Conservation (phyloP, 2,113 vertebrate species). For the Chelonoidis abingdonii region DNA sequence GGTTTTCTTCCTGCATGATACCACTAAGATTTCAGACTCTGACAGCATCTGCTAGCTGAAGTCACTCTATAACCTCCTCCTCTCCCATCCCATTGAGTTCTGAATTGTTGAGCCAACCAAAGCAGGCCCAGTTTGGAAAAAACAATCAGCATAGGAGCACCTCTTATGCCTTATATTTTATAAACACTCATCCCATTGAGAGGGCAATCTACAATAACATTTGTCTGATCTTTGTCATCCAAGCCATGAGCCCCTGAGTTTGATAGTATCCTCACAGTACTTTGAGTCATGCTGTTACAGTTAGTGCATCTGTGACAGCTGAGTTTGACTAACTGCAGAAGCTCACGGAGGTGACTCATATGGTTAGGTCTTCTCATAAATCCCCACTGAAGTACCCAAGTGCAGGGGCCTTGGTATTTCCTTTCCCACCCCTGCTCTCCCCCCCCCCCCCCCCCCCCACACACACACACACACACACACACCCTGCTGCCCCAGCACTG, state of each 20-base stretch:
- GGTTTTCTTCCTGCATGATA: not conserved
- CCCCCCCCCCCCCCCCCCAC: too few relatives aligned
- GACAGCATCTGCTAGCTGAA: not conserved
- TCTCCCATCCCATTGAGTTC: not conserved
- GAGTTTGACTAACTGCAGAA: not conserved
- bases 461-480: too few relatives aligned
- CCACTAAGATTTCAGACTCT: not conserved
- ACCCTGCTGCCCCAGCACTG: too few relatives aligned
- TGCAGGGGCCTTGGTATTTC: not conserved
- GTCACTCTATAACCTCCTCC: not conserved
- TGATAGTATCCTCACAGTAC: not conserved
- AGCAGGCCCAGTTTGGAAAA: not conserved
- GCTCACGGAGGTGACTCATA: not conserved
- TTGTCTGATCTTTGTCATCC: not conserved
- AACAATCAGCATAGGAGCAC: not conserved
- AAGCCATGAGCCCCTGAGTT: not conserved
- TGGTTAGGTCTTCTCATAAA: not conserved
- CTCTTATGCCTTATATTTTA: not conserved
- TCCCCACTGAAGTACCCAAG: not conserved
- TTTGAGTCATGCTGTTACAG: rapidly evolving
- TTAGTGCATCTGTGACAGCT: not conserved
- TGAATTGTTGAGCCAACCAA: not conserved
- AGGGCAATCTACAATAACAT: not conserved
- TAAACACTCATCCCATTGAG: not conserved
- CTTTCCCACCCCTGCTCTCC: too few relatives aligned